A percentile compares a stretch with the other conserved stretches of the same genome.
These are phyloP conservation scores for Acrocephalus arundinaceus DNA, from an alignment of 2,113 vertebrate genomes.

Conservation along the genomic window DNA sequence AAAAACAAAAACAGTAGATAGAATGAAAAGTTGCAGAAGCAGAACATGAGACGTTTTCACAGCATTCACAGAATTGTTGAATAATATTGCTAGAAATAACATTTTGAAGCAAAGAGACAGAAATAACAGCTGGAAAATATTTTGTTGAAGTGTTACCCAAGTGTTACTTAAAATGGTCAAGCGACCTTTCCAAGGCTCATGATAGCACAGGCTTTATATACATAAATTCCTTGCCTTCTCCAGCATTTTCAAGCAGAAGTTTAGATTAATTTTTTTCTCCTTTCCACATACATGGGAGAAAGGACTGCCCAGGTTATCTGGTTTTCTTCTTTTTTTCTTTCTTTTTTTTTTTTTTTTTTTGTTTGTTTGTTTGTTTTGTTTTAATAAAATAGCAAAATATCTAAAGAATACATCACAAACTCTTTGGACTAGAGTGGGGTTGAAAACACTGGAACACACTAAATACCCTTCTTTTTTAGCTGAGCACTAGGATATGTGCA, in stretches of 20 bases:
- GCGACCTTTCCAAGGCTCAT: neutral
- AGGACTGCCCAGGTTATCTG: neutral
- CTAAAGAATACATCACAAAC: neutral
- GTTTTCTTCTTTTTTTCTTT: neutral
- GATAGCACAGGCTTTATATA: neutral
- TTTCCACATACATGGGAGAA: neutral
- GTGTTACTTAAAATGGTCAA: neutral
- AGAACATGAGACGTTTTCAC: neutral
- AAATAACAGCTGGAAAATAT: constrained; percentile 5
- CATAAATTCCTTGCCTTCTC: neutral
- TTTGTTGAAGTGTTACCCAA: neutral
- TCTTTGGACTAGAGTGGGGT: neutral
- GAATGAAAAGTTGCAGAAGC: neutral
- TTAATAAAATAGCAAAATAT: neutral
- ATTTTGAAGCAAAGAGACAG: neutral
- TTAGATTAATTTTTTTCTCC: neutral
- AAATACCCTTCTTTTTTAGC: neutral
- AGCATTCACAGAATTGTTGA: neutral
- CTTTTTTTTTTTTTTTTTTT: no score
- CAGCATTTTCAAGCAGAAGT: neutral
- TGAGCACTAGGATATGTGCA: neutral
- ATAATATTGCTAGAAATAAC: neutral
- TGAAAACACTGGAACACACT: neutral
- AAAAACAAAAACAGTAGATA: neutral
- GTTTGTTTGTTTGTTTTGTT: neutral